A percentile compares a stretch with the other conserved stretches of the same genome.
Evolutionary conservation across 2,888 invertebrate genomes (phyloP).

Genomic region (Lordiphosa andalusiaca): DNA sequence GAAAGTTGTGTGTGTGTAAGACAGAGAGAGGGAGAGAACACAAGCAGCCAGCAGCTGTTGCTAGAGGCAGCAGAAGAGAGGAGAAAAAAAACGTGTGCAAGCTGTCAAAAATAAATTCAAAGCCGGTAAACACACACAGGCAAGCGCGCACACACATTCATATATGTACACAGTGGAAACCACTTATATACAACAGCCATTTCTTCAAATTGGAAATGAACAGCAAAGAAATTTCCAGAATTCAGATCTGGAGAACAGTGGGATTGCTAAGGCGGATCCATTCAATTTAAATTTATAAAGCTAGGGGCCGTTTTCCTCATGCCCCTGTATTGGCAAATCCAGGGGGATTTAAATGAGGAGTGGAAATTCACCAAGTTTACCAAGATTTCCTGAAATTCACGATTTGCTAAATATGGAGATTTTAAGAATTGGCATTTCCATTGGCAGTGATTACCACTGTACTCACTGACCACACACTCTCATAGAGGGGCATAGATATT

Average conservation of each 20-base stretch:
- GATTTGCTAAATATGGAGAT: too few species aligned
- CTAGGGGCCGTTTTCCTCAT: too few species aligned
- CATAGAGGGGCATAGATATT: background rate
- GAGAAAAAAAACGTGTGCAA: constrained; percentile 34
- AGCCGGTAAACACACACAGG: constrained; percentile 58
- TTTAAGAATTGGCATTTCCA: too few species aligned
- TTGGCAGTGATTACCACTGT: constrained; percentile 13
- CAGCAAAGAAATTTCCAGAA: background rate
- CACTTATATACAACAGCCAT: background rate
- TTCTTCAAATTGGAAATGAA: background rate
- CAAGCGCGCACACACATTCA: constrained; percentile 18
- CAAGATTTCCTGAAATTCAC: too few species aligned
- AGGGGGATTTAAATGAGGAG: too few species aligned
- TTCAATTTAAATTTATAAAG: too few species aligned
- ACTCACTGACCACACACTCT: background rate
- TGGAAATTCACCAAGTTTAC: too few species aligned
- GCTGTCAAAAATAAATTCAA: constrained; percentile 60
- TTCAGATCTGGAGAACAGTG: background rate
- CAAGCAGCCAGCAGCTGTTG: constrained; percentile 47
- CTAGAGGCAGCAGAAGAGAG: constrained; percentile 15
- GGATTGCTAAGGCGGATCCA: too few species aligned
- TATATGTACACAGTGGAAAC: constrained; percentile 21
- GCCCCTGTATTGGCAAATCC: too few species aligned
- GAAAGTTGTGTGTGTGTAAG: constrained; percentile 28
- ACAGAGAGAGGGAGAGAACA: constrained; percentile 7